A percentile compares a stretch with the other conserved stretches of the same genome.
phyloP scores from a whole-genome alignment of 2,113 vertebrate genomes.

The Hypomesus transpacificus region DNA sequence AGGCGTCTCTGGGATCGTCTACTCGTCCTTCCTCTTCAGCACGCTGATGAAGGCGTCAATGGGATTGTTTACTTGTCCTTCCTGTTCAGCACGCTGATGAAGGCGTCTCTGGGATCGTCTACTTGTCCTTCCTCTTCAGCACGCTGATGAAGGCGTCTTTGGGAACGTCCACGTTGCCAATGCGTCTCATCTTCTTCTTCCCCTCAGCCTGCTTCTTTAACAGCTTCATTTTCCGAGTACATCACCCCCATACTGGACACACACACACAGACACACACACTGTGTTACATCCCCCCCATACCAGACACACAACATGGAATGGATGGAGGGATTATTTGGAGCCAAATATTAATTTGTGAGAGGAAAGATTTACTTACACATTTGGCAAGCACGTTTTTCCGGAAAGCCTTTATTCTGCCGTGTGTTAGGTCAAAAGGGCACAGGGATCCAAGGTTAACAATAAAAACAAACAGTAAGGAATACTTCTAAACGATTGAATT shows the following conservation, averaged over 20 bases:
- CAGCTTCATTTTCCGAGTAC: slow-evolving; percentile 92
- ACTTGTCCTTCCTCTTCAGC: slow-evolving; percentile 75
- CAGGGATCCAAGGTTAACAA: not conserved
- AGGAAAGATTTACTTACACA: slow-evolving; percentile 71
- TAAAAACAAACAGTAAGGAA: not conserved
- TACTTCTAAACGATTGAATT: not conserved
- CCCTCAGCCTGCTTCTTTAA: slow-evolving; percentile 92
- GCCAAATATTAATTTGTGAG: not conserved
- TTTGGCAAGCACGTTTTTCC: slow-evolving; percentile 96
- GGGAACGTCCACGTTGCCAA: slow-evolving; percentile 90
- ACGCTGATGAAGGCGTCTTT: slow-evolving; percentile 91
- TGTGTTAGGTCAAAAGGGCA: not conserved
- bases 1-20: too few species aligned
- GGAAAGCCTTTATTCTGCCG: slow-evolving; percentile 88
- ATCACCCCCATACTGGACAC: slow-evolving; percentile 83
- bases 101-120: too few species aligned
- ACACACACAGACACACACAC: not conserved
- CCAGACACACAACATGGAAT: not conserved
- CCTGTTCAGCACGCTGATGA: too few species aligned
- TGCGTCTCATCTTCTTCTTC: slow-evolving; percentile 89
- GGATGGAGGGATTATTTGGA: not conserved
- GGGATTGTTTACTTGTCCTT: too few species aligned
- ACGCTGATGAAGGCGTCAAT: too few species aligned
- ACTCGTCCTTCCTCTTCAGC: slow-evolving; percentile 75
- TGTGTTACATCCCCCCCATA: not conserved